These are phyloP conservation scores for Neocrepidodera transversa DNA, from an alignment of 2,888 invertebrate species.

Conservation along the genomic window DNA sequence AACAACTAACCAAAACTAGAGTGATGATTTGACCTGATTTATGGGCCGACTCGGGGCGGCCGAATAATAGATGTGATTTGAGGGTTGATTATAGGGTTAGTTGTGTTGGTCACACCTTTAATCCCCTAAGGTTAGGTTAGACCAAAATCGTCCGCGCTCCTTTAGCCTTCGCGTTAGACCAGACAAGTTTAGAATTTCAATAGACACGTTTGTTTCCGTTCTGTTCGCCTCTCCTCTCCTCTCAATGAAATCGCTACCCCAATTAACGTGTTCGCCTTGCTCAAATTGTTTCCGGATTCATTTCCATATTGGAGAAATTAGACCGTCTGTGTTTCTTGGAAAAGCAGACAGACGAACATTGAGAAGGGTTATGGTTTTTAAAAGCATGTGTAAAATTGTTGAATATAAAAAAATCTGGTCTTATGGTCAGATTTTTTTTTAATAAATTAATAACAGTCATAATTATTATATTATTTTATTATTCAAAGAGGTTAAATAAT, in stretches of 20 bases:
- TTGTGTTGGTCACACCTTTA: conserved; percentile 36
- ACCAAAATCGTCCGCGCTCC: conserved; percentile 4
- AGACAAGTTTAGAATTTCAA: conserved; percentile 28
- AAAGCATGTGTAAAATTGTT: too few species aligned
- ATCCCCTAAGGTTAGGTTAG: conserved; percentile 33
- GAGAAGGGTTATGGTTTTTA: not conserved
- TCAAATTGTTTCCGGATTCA: conserved; percentile 25
- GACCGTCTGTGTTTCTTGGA: conserved; percentile 7
- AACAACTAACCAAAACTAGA: conserved; percentile 10
- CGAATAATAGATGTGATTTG: conserved; percentile 36
- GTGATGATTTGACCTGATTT: conserved; percentile 32
- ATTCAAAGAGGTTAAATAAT: too few species aligned
- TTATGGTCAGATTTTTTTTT: too few species aligned
- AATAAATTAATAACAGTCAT: too few species aligned
- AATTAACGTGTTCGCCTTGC: conserved; percentile 18
- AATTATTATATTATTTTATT: too few species aligned
- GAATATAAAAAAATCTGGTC: too few species aligned
- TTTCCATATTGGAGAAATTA: conserved; percentile 23
- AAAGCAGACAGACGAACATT: not conserved
- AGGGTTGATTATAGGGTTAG: conserved; percentile 39
- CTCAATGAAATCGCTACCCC: conserved; percentile 25
- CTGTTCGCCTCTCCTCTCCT: not conserved
- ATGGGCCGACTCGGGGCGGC: conserved; percentile 24
- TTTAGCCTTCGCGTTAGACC: conserved; percentile 19
- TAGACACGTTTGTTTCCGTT: conserved; percentile 28